These are phyloP conservation scores for Lasioglossum baleicum DNA, from an alignment of 1,140 invertebrate genomes.

Conservation along the genomic window DNA sequence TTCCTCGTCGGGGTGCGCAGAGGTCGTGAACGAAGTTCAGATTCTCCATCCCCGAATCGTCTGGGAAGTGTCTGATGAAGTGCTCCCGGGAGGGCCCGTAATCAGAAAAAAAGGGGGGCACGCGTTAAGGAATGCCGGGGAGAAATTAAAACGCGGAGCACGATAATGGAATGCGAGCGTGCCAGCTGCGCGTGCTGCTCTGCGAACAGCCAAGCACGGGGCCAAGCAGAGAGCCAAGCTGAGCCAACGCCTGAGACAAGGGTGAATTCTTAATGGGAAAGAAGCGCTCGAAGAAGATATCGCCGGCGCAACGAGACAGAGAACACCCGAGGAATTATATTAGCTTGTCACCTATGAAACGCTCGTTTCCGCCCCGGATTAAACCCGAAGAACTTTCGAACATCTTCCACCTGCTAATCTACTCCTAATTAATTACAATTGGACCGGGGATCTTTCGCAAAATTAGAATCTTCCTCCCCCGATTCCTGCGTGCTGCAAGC, in stretches of 20 bases:
- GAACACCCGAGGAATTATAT: background rate
- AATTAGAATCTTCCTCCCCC: too few relatives aligned
- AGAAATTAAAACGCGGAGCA: constrained; percentile 34
- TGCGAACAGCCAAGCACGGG: background rate
- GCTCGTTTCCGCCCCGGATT: background rate
- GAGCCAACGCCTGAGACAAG: constrained; percentile 5
- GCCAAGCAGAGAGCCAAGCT: too few relatives aligned
- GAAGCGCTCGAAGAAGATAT: background rate
- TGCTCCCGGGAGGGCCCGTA: background rate
- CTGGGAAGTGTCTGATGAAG: background rate
- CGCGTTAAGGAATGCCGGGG: constrained; percentile 14
- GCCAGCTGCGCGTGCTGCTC: constrained; percentile 56
- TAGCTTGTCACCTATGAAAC: background rate
- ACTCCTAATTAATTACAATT: too few relatives aligned
- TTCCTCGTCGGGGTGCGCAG: background rate
- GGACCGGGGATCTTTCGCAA: too few relatives aligned
- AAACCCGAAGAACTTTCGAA: too few relatives aligned
- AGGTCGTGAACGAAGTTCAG: background rate
- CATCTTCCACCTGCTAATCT: too few relatives aligned
- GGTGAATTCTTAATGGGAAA: constrained; percentile 48
- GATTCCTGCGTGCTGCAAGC: too few relatives aligned
- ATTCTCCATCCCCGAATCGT: background rate
- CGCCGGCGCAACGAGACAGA: background rate
- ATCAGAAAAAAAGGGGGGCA: background rate
- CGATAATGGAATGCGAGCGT: constrained; percentile 58